Conservation (phyloP, 35 echinoderm and acorn worm genomes). For the Apostichopus japonicus region DNA sequence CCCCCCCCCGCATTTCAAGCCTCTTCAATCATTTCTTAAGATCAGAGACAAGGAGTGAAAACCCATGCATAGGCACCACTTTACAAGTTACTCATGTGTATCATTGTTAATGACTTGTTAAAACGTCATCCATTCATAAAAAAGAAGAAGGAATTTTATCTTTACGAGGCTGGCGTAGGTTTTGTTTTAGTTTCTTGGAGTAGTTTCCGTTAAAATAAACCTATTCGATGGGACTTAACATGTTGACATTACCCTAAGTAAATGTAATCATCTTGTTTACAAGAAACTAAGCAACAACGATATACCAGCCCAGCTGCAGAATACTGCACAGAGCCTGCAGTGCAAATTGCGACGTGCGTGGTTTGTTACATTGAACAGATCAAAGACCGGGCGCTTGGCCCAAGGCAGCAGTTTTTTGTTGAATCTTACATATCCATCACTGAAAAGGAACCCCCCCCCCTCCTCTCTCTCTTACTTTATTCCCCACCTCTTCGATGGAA, state of each 20-base stretch:
- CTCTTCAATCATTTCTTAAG: background rate
- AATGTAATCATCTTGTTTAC: constrained; percentile 25
- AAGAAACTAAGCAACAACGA: constrained; percentile 20
- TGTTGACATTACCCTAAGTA: constrained; percentile 2
- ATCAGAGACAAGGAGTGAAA: too few relatives aligned
- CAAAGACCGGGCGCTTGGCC: too few relatives aligned
- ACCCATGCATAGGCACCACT: background rate
- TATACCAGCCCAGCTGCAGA: background rate
- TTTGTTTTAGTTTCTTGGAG: background rate
- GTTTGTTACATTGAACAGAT: too few relatives aligned
- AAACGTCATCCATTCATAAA: background rate
- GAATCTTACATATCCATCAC: too few relatives aligned
- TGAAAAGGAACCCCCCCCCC: too few relatives aligned
- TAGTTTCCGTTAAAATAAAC: constrained; percentile 13
- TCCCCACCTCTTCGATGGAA: too few relatives aligned
- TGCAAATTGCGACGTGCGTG: too few relatives aligned
- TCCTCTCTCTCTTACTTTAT: too few relatives aligned
- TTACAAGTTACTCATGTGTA: background rate
- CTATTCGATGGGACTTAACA: constrained; percentile 22
- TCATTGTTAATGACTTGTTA: background rate
- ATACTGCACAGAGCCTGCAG: background rate
- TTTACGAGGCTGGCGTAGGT: background rate
- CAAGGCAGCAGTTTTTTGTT: too few relatives aligned
- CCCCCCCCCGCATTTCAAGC: background rate
- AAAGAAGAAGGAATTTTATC: background rate